These are phyloP conservation scores for Wiebesia pumilae DNA, from an alignment of 1,140 invertebrate genomes.

Conservation along the genomic window DNA sequence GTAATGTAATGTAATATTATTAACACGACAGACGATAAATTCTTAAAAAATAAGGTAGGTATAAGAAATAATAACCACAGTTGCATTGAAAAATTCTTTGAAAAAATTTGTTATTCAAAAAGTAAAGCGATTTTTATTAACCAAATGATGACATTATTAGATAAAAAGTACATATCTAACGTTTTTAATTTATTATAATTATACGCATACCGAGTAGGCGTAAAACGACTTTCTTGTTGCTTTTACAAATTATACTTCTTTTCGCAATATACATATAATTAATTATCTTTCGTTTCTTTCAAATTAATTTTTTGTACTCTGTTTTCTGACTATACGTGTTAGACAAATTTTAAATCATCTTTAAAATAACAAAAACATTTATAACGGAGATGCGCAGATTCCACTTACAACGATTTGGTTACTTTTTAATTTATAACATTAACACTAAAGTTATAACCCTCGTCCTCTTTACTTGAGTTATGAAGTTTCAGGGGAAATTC, in stretches of 20 bases:
- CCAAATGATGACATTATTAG: no score
- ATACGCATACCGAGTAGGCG: no score
- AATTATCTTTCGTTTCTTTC: background rate
- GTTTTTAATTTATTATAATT: no score
- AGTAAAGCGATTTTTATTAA: no score
- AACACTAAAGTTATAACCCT: background rate
- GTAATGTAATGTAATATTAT: no score
- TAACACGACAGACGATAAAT: no score
- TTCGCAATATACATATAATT: background rate
- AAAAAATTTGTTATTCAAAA: no score
- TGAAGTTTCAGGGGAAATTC: background rate
- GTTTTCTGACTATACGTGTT: background rate
- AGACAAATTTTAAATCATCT: background rate
- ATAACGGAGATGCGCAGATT: background rate
- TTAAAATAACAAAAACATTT: background rate
- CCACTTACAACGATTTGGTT: background rate
- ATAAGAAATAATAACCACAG: no score
- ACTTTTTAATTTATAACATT: background rate
- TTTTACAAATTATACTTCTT: background rate
- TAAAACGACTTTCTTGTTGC: no score
- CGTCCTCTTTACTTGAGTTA: background rate
- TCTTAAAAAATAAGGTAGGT: no score
- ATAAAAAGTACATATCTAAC: no score
- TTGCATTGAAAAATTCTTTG: no score
- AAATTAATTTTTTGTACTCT: slow-evolving; percentile 6